Evolutionary conservation across 2,113 vertebrate genomes (phyloP).

Genomic region (Callipepla californica): DNA sequence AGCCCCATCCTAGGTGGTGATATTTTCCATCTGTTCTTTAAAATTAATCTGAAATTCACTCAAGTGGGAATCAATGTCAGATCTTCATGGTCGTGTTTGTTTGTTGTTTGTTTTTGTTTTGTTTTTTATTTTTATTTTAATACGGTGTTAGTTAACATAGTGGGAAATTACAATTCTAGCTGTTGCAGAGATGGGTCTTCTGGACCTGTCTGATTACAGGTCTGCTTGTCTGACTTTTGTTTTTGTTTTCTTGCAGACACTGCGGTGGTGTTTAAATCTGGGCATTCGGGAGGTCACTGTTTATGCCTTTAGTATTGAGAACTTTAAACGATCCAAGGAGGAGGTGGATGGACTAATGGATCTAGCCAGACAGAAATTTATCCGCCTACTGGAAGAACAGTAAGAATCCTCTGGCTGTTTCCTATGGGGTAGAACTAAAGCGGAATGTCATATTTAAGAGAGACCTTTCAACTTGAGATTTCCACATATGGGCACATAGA

Average conservation of each 20-base stretch:
- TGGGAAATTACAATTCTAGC: background rate
- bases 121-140: background rate
- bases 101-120: background rate
- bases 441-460: background rate
- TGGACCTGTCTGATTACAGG: background rate
- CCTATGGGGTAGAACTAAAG: background rate
- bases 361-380: slow-evolving; percentile 94
- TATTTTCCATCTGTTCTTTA: background rate
- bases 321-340: slow-evolving; percentile 94
- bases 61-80: background rate
- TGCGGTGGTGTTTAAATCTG: slow-evolving; percentile 95
- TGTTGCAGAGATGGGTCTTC: background rate
- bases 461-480: background rate
- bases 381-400: slow-evolving; percentile 91
- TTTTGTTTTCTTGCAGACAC: slow-evolving; percentile 77
- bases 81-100: background rate
- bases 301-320: slow-evolving; percentile 98
- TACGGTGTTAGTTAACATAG: background rate
- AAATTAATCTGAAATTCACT: background rate
- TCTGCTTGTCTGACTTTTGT: background rate
- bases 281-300: slow-evolving; percentile 95
- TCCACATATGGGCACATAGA: background rate
- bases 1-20: background rate
- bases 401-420: slow-evolving; percentile 72
- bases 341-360: slow-evolving; percentile 97